Evolutionary conservation across 2,888 invertebrate species (phyloP).

Genomic region (Amorpha juglandis): DNA sequence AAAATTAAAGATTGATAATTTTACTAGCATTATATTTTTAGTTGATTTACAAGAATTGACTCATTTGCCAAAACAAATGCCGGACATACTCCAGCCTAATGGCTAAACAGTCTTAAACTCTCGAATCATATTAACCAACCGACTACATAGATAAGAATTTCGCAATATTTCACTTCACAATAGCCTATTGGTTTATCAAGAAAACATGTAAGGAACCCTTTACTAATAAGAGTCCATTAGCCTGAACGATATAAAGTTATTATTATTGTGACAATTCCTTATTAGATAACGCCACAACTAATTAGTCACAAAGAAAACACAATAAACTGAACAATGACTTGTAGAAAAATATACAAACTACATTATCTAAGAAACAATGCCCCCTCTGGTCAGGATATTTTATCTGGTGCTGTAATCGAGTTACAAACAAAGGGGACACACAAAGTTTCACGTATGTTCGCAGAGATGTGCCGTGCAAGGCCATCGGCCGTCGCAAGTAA

Average conservation of each 20-base stretch:
- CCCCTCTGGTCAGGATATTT: background rate
- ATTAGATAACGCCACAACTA: background rate
- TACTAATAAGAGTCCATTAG: background rate
- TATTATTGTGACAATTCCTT: background rate
- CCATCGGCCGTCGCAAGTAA: constrained; percentile 49
- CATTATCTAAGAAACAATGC: constrained; percentile 17
- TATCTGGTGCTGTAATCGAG: constrained; percentile 38
- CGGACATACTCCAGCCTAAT: too few species aligned
- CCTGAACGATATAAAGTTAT: background rate
- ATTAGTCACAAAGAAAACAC: constrained; percentile 11
- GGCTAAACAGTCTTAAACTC: too few species aligned
- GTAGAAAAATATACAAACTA: constrained; percentile 15
- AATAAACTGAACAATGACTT: constrained; percentile 11
- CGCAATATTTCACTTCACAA: too few species aligned
- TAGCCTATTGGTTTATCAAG: too few species aligned
- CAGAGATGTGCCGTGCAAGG: constrained; percentile 41
- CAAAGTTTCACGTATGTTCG: constrained; percentile 28
- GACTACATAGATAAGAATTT: too few species aligned
- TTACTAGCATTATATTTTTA: too few species aligned
- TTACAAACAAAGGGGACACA: constrained; percentile 42
- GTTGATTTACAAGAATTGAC: too few species aligned
- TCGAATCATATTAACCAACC: too few species aligned
- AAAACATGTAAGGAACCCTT: background rate
- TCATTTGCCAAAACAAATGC: too few species aligned
- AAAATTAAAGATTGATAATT: too few species aligned